Conservation (phyloP, 2,113 vertebrate genomes). For the Perognathus longimembris region DNA sequence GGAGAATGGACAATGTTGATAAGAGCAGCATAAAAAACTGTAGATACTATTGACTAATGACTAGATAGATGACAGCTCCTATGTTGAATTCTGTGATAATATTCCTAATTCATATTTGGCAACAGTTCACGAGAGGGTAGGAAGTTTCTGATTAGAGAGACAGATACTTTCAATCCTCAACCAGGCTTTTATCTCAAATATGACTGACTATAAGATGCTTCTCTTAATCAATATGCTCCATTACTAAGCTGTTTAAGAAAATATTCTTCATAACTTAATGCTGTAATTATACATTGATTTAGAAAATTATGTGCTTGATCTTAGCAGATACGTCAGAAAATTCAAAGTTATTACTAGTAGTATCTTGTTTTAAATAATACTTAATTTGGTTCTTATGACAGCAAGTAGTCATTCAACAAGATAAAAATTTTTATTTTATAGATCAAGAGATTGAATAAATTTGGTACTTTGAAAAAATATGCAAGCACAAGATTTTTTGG, state of each 20-base stretch:
- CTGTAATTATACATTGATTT: not conserved
- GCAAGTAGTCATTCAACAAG: not conserved
- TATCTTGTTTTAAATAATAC: conserved; percentile 9
- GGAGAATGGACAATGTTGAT: not conserved
- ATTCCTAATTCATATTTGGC: not conserved
- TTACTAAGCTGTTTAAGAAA: not conserved
- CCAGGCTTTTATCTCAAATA: not conserved
- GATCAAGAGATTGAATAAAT: not conserved
- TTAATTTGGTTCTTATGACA: conserved; percentile 11
- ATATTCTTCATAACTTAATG: conserved; percentile 28
- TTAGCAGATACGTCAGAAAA: not conserved
- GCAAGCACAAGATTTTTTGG: not conserved
- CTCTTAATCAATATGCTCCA: not conserved
- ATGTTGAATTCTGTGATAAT: not conserved
- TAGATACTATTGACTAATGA: not conserved
- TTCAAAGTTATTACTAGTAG: conserved; percentile 23
- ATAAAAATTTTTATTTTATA: conserved; percentile 15
- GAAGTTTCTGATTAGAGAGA: not conserved
- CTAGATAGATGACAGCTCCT: not conserved
- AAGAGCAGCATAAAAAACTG: not conserved
- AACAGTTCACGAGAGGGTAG: not conserved
- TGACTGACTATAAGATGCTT: not conserved
- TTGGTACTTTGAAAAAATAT: conserved; percentile 26
- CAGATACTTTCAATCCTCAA: not conserved
- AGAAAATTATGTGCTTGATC: not conserved